A percentile compares a stretch with the other conserved stretches of the same genome.
These are phyloP conservation scores for Vireo griseus DNA, from an alignment of 2,797 vertebrate species.

Conservation along the genomic window DNA sequence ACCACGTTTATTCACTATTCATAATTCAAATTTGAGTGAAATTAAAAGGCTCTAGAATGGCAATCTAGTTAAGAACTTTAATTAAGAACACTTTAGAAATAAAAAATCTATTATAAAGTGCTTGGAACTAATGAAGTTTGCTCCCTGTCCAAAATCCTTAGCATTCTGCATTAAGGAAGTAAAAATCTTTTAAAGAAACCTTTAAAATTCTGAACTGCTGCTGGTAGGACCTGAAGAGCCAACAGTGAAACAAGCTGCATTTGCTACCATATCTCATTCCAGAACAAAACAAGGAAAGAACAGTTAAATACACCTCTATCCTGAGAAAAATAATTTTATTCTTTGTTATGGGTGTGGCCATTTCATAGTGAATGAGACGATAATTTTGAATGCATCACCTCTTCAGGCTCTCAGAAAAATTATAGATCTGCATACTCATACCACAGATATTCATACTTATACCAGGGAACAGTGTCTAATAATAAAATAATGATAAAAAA, in stretches of 20 bases:
- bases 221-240: neutral
- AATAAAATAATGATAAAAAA: neutral
- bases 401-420: neutral
- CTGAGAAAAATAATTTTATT: neutral
- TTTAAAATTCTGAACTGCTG: neutral
- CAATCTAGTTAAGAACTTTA: neutral
- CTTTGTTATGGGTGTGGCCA: neutral
- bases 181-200: neutral
- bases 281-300: neutral
- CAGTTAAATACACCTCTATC: neutral
- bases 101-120: neutral
- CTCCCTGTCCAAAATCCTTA: neutral
- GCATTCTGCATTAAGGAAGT: neutral
- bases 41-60: neutral
- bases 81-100: neutral
- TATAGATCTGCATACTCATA: neutral
- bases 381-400: neutral
- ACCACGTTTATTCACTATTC: neutral
- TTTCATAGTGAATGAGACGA: neutral
- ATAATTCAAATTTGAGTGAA: neutral
- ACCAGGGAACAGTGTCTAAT: neutral
- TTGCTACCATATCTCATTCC: neutral
- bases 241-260: neutral
- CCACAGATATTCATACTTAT: accelerated
- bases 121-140: neutral